A percentile compares a stretch with the other conserved stretches of the same genome.
Conservation (phyloP, 2,797 vertebrate genomes). For the Brachymystax lenok region DNA sequence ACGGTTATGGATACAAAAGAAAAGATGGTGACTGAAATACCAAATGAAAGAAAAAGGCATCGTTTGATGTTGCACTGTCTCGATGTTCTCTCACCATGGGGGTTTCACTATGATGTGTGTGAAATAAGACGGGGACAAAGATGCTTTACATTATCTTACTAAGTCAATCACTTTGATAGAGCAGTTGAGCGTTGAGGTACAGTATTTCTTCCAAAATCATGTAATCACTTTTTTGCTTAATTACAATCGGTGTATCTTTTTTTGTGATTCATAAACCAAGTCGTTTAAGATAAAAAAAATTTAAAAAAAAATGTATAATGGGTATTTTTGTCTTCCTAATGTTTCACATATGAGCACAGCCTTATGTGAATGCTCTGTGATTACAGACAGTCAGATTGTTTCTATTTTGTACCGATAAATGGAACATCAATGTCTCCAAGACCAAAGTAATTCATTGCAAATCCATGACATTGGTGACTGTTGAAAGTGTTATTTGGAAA, state of each 20-base stretch:
- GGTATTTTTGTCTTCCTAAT: constrained; percentile 42
- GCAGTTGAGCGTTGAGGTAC: no score
- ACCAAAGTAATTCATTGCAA: constrained; percentile 42
- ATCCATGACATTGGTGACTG: constrained; percentile 12
- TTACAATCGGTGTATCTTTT: constrained; percentile 66
- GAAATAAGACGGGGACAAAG: not conserved
- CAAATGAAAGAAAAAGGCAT: not conserved
- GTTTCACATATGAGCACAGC: constrained; percentile 37
- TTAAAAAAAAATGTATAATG: constrained; percentile 23
- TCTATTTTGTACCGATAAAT: constrained; percentile 35
- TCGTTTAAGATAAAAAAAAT: constrained; percentile 28
- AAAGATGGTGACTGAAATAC: not conserved
- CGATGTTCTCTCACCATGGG: not conserved
- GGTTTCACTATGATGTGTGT: not conserved
- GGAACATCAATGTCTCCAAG: constrained; percentile 38
- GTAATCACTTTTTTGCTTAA: constrained; percentile 60
- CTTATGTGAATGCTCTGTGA: constrained; percentile 53
- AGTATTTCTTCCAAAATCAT: constrained; percentile 46
- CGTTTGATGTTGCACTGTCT: no score
- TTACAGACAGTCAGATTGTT: constrained; percentile 66
- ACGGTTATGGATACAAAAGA: constrained; percentile 16
- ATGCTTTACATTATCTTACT: no score
- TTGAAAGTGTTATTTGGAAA: constrained; percentile 2
- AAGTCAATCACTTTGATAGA: no score
- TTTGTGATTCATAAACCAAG: constrained; percentile 58